Conservation (phyloP, 2,113 vertebrate genomes). For the Corvus hawaiiensis region DNA sequence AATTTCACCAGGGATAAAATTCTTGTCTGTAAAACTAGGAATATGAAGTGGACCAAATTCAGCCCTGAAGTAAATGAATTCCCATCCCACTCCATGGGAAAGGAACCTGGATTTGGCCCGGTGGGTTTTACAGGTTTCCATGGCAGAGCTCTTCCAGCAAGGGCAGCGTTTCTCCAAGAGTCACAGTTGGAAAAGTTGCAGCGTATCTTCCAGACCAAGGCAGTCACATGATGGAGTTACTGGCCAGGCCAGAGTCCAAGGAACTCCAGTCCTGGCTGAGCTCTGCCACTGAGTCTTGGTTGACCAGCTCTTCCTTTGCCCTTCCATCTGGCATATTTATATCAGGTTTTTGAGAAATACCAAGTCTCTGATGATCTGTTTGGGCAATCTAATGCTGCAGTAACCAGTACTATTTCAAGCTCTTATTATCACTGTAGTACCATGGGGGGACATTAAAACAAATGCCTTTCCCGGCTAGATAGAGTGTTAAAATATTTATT, state of each 20-base stretch:
- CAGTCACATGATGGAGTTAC: not conserved
- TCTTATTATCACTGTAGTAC: not conserved
- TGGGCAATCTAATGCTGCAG: not conserved
- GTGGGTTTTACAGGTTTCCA: not conserved
- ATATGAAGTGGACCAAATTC: not conserved
- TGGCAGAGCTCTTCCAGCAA: not conserved
- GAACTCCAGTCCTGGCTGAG: not conserved
- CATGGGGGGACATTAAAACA: not conserved
- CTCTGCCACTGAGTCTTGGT: not conserved
- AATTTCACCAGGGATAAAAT: not conserved
- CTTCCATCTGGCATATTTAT: not conserved
- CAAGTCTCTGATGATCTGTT: not conserved
- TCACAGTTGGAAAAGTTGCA: not conserved
- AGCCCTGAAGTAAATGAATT: not conserved
- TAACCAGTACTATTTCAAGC: not conserved
- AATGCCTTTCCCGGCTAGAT: not conserved
- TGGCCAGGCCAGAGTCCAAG: not conserved
- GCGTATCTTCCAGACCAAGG: not conserved
- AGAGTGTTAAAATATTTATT: not conserved
- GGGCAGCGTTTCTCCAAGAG: not conserved
- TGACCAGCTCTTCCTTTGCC: not conserved
- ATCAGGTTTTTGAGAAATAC: not conserved
- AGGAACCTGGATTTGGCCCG: not conserved
- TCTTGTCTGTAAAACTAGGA: not conserved
- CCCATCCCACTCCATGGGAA: not conserved